These are phyloP conservation scores for Paracyclopina nana DNA, from an alignment of 1,140 invertebrate species.

Conservation along the genomic window DNA sequence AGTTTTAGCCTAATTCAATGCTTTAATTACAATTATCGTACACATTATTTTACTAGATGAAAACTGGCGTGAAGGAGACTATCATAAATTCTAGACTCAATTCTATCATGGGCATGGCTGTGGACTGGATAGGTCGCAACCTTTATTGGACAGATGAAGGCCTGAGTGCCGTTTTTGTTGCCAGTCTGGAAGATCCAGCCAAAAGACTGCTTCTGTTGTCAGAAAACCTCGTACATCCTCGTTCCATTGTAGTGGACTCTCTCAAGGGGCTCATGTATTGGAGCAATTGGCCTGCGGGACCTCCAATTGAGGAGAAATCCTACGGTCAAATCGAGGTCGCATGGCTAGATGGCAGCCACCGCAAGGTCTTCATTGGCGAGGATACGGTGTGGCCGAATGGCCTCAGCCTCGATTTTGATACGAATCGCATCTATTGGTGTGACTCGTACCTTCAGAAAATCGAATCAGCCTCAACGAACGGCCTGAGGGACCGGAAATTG, in stretches of 20 bases:
- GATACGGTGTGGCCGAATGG: constrained; percentile 35
- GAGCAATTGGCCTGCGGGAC: constrained; percentile 29
- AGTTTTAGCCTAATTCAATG: no score
- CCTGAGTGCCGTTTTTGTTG: constrained; percentile 37
- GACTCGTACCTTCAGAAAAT: constrained; percentile 33
- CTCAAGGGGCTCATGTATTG: constrained; percentile 33
- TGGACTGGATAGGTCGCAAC: constrained; percentile 57
- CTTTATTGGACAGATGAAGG: constrained; percentile 60
- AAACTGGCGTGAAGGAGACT: constrained; percentile 24
- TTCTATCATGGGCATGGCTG: constrained; percentile 44
- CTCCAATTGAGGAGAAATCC: constrained; percentile 17
- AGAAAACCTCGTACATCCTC: constrained; percentile 34
- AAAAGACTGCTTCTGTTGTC: constrained; percentile 33
- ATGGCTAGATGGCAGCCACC: constrained; percentile 33
- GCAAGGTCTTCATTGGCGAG: constrained; percentile 25
- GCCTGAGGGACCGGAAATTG: no score
- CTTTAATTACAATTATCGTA: no score
- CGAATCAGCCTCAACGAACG: constrained; percentile 32
- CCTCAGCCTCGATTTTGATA: constrained; percentile 31
- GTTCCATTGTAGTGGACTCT: constrained; percentile 47
- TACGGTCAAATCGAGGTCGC: constrained; percentile 27
- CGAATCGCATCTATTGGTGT: constrained; percentile 34
- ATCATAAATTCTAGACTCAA: constrained; percentile 29
- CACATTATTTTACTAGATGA: no score
- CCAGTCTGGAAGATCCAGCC: constrained; percentile 33